Base-by-base conservation (phyloP, 1,140 invertebrate genomes). In the Bombus fervidus region DNA sequence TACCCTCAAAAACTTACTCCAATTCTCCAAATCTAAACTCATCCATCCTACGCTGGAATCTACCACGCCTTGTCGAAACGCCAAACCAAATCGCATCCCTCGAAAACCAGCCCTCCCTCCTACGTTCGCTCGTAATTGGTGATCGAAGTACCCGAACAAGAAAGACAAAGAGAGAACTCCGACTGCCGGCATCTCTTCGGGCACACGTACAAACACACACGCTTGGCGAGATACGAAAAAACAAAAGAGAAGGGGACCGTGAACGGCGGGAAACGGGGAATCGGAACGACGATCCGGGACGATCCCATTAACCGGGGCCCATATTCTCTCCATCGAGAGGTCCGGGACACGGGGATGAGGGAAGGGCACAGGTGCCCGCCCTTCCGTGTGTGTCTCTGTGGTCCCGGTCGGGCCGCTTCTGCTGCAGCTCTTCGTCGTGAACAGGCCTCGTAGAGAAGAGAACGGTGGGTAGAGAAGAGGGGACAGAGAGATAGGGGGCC, bases 371-470 rank as follows among this genome's bases (percentile, higher is more conserved):
- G 88, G 88, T 89, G 77, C 76, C 89, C 89, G 89, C 87, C 89
- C 89, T 90, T 87, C 77, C 89, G 84, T 89, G 89, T 90, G 81
- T 91, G 90, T 91, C 90, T 90, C 90, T 91, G 90, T 87, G 82
- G 78, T 81, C 66, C 78, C 64, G 73, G 72, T 81, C 85, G 53
- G 77, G 75, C 73, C 88, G 89, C 88, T 90, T 85, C 88, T 89
- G 88, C 84, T 72, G 86, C 82, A 76, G 81, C 87, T 86, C 69
- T 62, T 18, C 28, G 41, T n/a, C 34, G 68, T 37, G 37, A 71
- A 28, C 22, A 39, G 68, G 10, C 69, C 69, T 37, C 22, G 69
- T 28, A 73, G 39, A 37, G 74, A 62, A 62, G 37, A 75, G 77
- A 76, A 59, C 39, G 62, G 81, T 68, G 73, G 83, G 73, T 68